A percentile compares a stretch with the other conserved stretches of the same genome.
Conservation (phyloP, 2,888 invertebrate species). For the Ophion obscuratus region DNA sequence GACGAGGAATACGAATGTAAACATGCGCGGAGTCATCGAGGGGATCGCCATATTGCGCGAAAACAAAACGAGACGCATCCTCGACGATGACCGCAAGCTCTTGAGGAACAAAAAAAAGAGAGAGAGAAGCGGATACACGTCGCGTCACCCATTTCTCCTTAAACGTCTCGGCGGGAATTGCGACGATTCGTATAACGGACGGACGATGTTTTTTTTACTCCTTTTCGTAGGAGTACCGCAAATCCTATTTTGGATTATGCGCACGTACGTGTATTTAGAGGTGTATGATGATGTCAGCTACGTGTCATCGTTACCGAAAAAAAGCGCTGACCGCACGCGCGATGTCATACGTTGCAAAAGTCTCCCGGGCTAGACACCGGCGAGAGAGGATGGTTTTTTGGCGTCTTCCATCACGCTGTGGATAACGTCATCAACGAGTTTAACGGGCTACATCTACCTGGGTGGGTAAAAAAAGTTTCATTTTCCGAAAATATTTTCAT, state of each 20-base stretch:
- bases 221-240: conserved; percentile 66
- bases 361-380: not conserved
- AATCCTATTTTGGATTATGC: conserved; percentile 76
- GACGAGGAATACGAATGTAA: conserved; percentile 55
- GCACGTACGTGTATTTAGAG: conserved; percentile 68
- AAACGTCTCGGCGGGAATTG: conserved; percentile 30
- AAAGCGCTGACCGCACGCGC: conserved; percentile 17
- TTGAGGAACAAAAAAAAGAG: not conserved
- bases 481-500: too few relatives aligned
- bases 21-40: conserved; percentile 41
- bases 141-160: conserved; percentile 45
- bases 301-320: conserved; percentile 60
- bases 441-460: not conserved
- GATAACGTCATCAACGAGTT: conserved; percentile 6
- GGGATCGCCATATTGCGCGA: conserved; percentile 19
- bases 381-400: conserved; percentile 3
- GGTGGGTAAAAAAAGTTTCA: too few relatives aligned
- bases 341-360: conserved; percentile 27
- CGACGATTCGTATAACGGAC: conserved; percentile 58
- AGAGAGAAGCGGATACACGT: not conserved
- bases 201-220: conserved; percentile 59
- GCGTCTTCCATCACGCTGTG: not conserved
- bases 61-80: conserved; percentile 11
- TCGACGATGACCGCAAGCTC: conserved; percentile 10
- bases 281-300: conserved; percentile 73